Base-by-base conservation (phyloP, 2,888 invertebrate species). In the Macrophya alboannulata region DNA sequence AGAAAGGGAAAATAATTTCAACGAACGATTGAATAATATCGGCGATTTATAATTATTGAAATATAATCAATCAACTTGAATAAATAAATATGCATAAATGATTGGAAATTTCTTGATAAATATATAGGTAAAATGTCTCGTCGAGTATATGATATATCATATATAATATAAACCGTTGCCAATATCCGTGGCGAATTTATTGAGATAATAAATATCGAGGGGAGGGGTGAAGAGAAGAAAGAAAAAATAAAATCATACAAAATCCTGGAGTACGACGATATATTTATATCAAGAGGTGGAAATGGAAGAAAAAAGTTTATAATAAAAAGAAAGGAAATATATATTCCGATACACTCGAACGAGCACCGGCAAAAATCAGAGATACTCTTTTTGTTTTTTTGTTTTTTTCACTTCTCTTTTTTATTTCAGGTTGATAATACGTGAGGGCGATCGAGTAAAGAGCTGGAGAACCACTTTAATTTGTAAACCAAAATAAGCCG, bases 401-500 rank as follows among this genome's bases (percentile, higher is more conserved):
- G 17, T 55, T 55, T 55, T 55, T n/a, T 5, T n/a, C n/a, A n/a
- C 2, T 51, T 17, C 17, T 6, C 9, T 31, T 17, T 25, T 71
- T 40, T 40, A 1, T 40, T 37, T 37, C 71, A 37, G 71, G 17
- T 40, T 71, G 21, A 40, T 71, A 62, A 68, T 68, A 71, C 37
- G 37, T 51, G 43, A 31, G 59, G 81, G 62, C 43, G 81, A 81
- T 62, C 81, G 59, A 4, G 77, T n/a, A 55, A 55, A 62, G 81
- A 37, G 72, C 21, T 15, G 72, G 31, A 84, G 85, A 86, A 83
- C 85, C 86, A 83, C 86, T 88, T 89, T 89, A 90, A 90, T 90
- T 90, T 89, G 90, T 89, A 89, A 89, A 89, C 87, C 87, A 90
- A 90, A 90, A 90, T 89, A 90, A 89, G 89, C 87, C 86, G 87